Percentiles rank a stretch among this genome's conserved stretches.
phyloP scores from a whole-genome alignment of 2,113 vertebrate genomes.

The Corythoichthys intestinalis region DNA sequence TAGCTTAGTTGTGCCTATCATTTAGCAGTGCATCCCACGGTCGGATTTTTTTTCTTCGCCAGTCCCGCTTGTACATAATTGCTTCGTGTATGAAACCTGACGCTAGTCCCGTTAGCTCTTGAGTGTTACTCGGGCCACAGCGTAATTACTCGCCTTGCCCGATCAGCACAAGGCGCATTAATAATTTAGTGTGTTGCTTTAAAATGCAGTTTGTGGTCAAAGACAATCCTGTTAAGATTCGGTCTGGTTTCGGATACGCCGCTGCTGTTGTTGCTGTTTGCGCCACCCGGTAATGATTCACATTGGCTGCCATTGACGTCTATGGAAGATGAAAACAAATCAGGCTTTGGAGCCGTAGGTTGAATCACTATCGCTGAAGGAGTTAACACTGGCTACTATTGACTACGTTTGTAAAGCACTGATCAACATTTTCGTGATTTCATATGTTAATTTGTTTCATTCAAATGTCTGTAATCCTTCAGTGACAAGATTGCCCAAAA shows the following conservation, averaged over 20 bases:
- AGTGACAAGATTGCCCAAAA: too few relatives aligned
- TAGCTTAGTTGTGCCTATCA: constrained; percentile 4
- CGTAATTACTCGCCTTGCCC: constrained; percentile 40
- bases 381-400: too few relatives aligned
- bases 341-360: too few relatives aligned
- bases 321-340: too few relatives aligned
- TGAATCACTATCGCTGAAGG: too few relatives aligned
- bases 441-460: too few relatives aligned
- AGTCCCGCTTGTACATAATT: constrained; percentile 25
- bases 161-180: constrained; percentile 48
- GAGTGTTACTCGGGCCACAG: constrained; percentile 51
- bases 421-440: too few relatives aligned
- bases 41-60: constrained; percentile 2
- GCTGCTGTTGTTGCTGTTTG: background rate
- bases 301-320: too few relatives aligned
- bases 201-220: constrained; percentile 44
- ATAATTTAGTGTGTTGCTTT: constrained; percentile 58
- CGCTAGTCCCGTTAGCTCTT: constrained; percentile 39
- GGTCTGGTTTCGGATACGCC: constrained; percentile 13
- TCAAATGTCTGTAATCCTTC: too few relatives aligned
- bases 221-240: constrained; percentile 20
- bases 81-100: constrained; percentile 45
- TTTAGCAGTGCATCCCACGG: constrained; percentile 19
- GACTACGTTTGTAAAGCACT: too few relatives aligned
- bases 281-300: too few relatives aligned